Evolutionary conservation across 2,797 vertebrate species (phyloP).

Genomic region (Heliangelus exortis): DNA sequence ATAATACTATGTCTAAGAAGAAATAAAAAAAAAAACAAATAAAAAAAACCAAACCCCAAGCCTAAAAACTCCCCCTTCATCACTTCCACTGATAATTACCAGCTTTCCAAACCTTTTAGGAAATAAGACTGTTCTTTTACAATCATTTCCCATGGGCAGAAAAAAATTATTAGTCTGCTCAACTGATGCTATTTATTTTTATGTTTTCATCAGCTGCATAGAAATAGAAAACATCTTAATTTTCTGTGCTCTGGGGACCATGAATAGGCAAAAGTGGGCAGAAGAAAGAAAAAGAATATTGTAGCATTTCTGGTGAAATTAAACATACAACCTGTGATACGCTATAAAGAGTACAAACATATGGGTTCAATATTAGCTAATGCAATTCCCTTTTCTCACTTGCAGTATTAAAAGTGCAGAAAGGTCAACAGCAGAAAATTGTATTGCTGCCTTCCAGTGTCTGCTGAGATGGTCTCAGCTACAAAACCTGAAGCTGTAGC

Average conservation of each 20-base stretch:
- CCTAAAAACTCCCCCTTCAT: neutral
- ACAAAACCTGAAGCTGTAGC: neutral
- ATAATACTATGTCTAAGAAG: neutral
- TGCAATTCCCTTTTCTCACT: neutral
- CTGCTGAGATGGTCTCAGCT: neutral
- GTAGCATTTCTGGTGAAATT: neutral
- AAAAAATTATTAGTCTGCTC: neutral
- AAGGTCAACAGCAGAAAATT: neutral
- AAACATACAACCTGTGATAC: neutral
- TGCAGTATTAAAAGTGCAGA: neutral
- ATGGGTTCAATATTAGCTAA: neutral
- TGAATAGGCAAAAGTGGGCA: neutral
- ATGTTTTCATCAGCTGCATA: neutral
- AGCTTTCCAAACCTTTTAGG: neutral
- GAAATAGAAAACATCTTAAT: neutral
- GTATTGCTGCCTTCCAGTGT: neutral
- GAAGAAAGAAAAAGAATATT: neutral
- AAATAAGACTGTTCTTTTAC: neutral
- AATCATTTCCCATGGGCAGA: neutral
- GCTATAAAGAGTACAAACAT: neutral
- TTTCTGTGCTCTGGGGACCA: neutral
- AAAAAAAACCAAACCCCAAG: rapidly evolving
- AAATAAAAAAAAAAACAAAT: neutral
- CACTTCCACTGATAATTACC: neutral
- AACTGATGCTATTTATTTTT: neutral